Evolutionary conservation across 2,888 invertebrate genomes (phyloP), one percentile per base, ranked within the genome.

Genomic region (Thera obeliscata): DNA sequence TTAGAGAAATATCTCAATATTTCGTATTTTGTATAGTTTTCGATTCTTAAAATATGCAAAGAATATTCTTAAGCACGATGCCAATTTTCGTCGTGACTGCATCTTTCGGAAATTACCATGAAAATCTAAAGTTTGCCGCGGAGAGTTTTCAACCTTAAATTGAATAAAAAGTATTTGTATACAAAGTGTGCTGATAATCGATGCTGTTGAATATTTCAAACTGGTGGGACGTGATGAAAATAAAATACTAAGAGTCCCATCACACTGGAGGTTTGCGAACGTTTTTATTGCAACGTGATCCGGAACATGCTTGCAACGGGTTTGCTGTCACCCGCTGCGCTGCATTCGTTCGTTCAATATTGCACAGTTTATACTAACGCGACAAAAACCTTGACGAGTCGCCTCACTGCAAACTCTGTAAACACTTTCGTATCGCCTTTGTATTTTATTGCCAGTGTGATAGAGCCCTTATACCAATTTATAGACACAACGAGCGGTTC

Each of bases 161-260:
- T 87, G 85, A 89, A 90, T 89, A 84, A 88, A 89, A 89, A 86
- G 80, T 83, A 85, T 88, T 88, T 87, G 88, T 89, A 81, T 87
- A 89, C 88, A 91, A 90, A 91, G 86, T 86, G 87, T 83, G 82
- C 81, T 83, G 88, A 89, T 91, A 91, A 91, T 90, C 90, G 90
- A 89, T 86, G 84, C 85, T 81, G 85, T 87, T 90, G 89, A 90
- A 91, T 91, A 91, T 91, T 90, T 88, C 87, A 89, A 87, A 85
- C 84, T 83, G 79, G 78, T 77, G 83, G 79, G 77, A 86, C 88
- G 88, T 89, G 89, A 90, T 84, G 81, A 79, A 88, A 89, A 89
- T 88, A 85, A 84, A 82, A 83, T 81, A 79, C 71, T 70, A 63
- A 64, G 49, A 48, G 56, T 22, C 9, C 33, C 9, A 33, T 52